phyloP scores from a whole-genome alignment of 2,113 vertebrate genomes.

The Peromyscus polionotus region DNA sequence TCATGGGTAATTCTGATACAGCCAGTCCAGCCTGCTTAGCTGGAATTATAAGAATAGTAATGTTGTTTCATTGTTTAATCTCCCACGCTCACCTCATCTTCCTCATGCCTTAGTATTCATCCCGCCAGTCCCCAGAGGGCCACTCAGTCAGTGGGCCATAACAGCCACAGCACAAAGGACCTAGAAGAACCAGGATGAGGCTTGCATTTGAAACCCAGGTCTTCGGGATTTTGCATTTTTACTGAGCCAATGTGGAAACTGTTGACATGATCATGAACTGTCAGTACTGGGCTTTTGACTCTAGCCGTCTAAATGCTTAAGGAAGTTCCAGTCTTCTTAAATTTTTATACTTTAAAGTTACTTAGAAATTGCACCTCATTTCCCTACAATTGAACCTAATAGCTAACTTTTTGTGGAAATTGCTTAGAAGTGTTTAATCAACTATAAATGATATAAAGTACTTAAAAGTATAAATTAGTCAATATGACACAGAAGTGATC shows the following conservation, averaged over 20 bases:
- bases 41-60: neutral
- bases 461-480: constrained; percentile 34
- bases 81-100: neutral
- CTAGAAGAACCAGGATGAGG: neutral
- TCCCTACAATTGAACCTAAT: constrained; percentile 45
- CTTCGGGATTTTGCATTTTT: neutral
- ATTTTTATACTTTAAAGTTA: constrained; percentile 31
- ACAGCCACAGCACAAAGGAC: neutral
- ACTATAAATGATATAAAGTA: constrained; percentile 47
- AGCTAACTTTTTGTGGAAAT: constrained; percentile 61
- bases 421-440: constrained; percentile 55
- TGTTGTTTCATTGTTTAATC: neutral
- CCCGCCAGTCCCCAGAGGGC: neutral
- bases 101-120: neutral
- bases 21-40: neutral
- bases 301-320: neutral
- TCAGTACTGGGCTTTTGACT: neutral
- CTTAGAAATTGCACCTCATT: constrained; percentile 58
- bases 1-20: neutral
- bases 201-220: neutral
- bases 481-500: constrained; percentile 25
- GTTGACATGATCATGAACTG: neutral
- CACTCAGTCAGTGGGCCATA: neutral
- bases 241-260: neutral
- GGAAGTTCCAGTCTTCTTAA: constrained; percentile 38